Evolutionary conservation across 2,113 vertebrate species (phyloP).

Genomic region (Crotalus helleri): DNA sequence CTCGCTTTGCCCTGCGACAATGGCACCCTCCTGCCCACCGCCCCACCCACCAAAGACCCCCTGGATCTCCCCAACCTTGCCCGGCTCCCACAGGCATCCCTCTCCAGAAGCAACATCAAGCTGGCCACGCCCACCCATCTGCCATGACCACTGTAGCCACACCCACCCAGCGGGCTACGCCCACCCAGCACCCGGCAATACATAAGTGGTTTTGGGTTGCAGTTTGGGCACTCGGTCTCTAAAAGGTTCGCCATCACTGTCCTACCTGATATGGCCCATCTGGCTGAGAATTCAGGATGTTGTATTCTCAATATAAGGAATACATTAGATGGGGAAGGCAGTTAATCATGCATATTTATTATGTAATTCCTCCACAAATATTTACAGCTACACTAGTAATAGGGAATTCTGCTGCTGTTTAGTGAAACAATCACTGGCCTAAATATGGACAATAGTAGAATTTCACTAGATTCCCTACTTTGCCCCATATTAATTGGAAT

Average conservation of each 20-base stretch:
- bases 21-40: no score
- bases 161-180: no score
- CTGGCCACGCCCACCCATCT: no score
- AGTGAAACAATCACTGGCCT: neutral
- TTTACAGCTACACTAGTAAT: neutral
- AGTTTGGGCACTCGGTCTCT: no score
- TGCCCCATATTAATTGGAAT: neutral
- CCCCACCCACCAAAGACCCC: no score
- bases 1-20: no score
- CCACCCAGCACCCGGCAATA: no score
- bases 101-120: no score
- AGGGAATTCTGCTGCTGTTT: neutral
- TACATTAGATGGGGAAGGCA: neutral
- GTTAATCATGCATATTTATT: neutral
- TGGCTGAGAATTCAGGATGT: neutral
- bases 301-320: neutral
- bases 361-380: neutral
- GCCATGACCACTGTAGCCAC: no score
- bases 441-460: neutral
- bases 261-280: neutral
- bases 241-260: neutral
- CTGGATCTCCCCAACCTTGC: no score
- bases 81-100: no score
- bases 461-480: neutral
- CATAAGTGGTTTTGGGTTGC: no score